A percentile compares a stretch with the other conserved stretches of the same genome.
These are phyloP conservation scores for Elephas maximus DNA, from an alignment of 2,113 vertebrate species.

Conservation along the genomic window DNA sequence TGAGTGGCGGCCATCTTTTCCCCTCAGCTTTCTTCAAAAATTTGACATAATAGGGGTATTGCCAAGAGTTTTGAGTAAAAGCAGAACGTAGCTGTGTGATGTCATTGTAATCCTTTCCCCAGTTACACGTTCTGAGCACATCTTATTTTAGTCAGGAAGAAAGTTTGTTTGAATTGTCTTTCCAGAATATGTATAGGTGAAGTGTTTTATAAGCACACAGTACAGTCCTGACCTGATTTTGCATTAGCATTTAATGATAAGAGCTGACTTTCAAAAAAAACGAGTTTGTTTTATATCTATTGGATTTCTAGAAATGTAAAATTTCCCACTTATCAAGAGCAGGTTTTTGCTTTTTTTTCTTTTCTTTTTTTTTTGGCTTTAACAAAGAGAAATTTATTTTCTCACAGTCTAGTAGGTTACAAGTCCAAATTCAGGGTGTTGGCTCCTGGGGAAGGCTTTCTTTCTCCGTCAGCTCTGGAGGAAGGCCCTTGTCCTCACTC, in stretches of 20 bases:
- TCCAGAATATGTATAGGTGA: not conserved
- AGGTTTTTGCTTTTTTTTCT: not conserved
- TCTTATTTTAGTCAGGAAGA: conserved; percentile 13
- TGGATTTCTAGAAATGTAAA: conserved; percentile 10
- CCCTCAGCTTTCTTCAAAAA: conserved; percentile 32
- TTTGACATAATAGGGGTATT: not conserved
- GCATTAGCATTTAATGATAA: conserved; percentile 24
- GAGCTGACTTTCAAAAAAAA: conserved; percentile 19
- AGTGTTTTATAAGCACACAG: not conserved
- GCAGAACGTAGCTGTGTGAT: conserved; percentile 50
- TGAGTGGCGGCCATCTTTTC: conserved; percentile 21
- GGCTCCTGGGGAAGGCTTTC: no score
- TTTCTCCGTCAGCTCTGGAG: no score
- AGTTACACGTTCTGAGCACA: not conserved
- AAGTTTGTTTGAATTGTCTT: conserved; percentile 40
- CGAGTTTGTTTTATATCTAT: not conserved
- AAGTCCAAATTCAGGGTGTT: no score
- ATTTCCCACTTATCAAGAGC: not conserved
- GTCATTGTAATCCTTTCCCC: not conserved
- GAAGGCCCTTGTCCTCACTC: no score
- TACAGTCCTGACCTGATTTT: conserved; percentile 1
- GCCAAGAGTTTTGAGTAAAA: conserved; percentile 64
- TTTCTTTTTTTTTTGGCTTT: no score
- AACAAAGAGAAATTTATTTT: no score
- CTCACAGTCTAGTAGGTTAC: no score